These are phyloP conservation scores for Melanotus villosus DNA, from an alignment of 2,888 invertebrate species.

Conservation along the genomic window DNA sequence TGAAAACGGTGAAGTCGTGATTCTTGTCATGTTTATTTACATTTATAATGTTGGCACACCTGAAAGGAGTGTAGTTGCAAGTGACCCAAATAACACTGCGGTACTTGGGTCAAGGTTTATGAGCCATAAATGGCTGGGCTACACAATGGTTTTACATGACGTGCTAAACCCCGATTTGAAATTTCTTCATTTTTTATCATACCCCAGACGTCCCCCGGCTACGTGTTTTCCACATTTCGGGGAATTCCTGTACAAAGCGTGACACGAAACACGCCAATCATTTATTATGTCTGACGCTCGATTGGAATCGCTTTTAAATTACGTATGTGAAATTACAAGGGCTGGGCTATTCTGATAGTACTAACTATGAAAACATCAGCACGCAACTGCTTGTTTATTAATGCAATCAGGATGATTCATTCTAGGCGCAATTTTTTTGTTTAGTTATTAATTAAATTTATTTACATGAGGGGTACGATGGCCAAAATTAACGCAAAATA, in stretches of 20 bases:
- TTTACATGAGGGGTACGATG: no score
- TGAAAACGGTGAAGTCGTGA: no score
- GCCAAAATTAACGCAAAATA: no score
- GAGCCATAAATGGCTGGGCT: slow-evolving; percentile 2
- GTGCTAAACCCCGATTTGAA: slow-evolving; percentile 8
- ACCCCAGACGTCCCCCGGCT: neutral
- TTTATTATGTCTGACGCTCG: slow-evolving; percentile 6
- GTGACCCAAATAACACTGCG: slow-evolving; percentile 49
- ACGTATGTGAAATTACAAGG: neutral
- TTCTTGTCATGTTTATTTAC: slow-evolving; percentile 29
- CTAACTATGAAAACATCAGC: neutral
- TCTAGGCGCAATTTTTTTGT: no score
- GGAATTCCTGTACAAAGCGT: slow-evolving; percentile 10
- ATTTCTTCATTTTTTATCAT: neutral
- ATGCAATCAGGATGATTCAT: no score
- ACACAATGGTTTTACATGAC: slow-evolving; percentile 1
- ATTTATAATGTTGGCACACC: slow-evolving; percentile 42
- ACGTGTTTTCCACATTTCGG: slow-evolving; percentile 3
- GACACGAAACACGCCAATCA: slow-evolving; percentile 11
- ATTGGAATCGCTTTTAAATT: slow-evolving; percentile 14
- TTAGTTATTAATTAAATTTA: no score
- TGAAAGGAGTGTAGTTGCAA: slow-evolving; percentile 47
- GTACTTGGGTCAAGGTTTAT: slow-evolving; percentile 50
- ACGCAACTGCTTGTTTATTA: no score
- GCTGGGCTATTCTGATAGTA: neutral